Evolutionary conservation across 2,888 invertebrate genomes (phyloP).

Genomic region (Dasypolia templi): DNA sequence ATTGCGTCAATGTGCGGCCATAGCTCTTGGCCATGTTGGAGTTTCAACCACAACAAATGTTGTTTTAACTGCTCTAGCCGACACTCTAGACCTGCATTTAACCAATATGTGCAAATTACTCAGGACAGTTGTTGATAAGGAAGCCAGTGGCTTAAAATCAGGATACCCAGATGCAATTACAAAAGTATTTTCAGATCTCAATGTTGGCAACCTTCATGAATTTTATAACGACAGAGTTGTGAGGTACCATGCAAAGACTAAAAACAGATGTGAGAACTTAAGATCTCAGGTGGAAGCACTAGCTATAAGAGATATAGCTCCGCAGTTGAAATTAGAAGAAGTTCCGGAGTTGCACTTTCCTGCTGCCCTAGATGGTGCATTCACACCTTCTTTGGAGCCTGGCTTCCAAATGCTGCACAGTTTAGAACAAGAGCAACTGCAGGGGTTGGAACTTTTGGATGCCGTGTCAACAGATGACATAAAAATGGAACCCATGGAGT

Average conservation of each 20-base stretch:
- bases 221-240: constrained; percentile 86
- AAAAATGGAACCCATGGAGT: constrained; percentile 86
- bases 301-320: constrained; percentile 81
- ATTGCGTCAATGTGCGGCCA: constrained; percentile 85
- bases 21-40: constrained; percentile 86
- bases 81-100: constrained; percentile 84
- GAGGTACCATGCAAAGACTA: constrained; percentile 82
- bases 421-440: constrained; percentile 90
- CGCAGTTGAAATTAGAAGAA: constrained; percentile 85
- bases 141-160: constrained; percentile 83
- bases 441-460: constrained; percentile 85
- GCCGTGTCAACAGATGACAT: constrained; percentile 83
- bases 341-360: constrained; percentile 90
- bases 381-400: constrained; percentile 91
- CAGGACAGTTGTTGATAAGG: constrained; percentile 83
- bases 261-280: constrained; percentile 79
- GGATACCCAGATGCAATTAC: constrained; percentile 87
- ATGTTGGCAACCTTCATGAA: constrained; percentile 84
- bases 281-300: constrained; percentile 79
- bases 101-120: constrained; percentile 86
- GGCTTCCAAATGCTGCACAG: constrained; percentile 92
- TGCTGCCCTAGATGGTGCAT: constrained; percentile 87
- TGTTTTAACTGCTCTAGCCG: constrained; percentile 82
- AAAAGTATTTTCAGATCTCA: constrained; percentile 86
- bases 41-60: constrained; percentile 83